Conservation (phyloP, 2,797 vertebrate species). For the Lutra lutra region DNA sequence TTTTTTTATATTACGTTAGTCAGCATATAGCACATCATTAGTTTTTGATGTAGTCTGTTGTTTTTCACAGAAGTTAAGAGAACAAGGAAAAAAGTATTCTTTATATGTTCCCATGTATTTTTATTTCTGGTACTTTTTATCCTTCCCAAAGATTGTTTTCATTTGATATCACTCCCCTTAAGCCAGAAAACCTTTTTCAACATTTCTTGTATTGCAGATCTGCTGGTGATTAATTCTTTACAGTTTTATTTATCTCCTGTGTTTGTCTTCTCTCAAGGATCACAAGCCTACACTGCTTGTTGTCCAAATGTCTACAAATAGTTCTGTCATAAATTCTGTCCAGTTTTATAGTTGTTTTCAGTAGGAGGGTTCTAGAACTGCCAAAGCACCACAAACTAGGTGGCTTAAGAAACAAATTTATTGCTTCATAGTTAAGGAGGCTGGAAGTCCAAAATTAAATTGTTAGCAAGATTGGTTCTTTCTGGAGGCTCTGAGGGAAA, state of each 20-base stretch:
- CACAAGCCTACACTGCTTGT: background rate
- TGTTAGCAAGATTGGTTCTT: background rate
- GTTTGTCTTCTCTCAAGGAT: background rate
- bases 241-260: background rate
- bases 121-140: background rate
- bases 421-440: background rate
- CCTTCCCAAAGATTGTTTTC: background rate
- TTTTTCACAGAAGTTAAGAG: background rate
- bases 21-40: no score
- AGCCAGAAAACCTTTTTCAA: background rate
- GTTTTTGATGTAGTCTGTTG: background rate
- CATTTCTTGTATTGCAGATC: background rate
- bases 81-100: background rate
- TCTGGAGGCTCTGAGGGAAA: background rate
- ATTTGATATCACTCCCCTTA: background rate
- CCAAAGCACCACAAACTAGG: background rate
- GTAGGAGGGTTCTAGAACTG: background rate
- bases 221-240: background rate
- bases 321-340: background rate
- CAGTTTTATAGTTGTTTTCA: background rate
- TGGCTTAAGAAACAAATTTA: background rate
- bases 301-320: slow-evolving; percentile 36
- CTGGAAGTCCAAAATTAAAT: background rate
- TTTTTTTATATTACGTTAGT: no score
- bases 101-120: background rate